Percentiles rank a stretch among this genome's conserved stretches.
Evolutionary conservation across 2,797 vertebrate genomes (phyloP).

Genomic region (Malurus leucopterus): DNA sequence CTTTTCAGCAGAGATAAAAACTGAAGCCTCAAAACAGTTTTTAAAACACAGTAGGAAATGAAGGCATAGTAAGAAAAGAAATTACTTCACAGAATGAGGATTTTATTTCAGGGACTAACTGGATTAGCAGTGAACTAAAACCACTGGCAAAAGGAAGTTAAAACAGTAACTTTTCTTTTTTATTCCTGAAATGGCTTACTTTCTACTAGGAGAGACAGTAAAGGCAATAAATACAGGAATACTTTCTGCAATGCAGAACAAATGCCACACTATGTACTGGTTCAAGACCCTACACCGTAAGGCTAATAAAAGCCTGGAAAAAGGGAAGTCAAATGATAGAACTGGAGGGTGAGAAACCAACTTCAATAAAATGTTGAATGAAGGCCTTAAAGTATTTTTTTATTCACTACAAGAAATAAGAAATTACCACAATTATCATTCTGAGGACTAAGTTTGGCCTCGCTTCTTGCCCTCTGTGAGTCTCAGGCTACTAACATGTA

Average conservation of each 20-base stretch:
- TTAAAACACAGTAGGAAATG: neutral
- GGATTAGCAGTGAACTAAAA: neutral
- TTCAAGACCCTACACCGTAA: neutral
- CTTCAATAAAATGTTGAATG: neutral
- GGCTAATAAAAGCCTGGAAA: neutral
- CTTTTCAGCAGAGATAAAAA: neutral
- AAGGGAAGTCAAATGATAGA: neutral
- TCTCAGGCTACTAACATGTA: neutral
- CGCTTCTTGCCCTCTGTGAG: fast-evolving
- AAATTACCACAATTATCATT: neutral
- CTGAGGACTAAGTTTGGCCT: neutral
- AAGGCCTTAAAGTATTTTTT: neutral
- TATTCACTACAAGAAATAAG: neutral
- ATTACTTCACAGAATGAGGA: neutral
- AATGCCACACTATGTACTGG: neutral
- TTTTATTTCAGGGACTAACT: neutral
- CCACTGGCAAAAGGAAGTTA: neutral
- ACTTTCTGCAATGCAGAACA: neutral
- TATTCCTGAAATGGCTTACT: neutral
- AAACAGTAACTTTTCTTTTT: neutral
- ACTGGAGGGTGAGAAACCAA: neutral
- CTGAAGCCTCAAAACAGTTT: neutral
- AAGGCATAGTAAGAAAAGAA: neutral
- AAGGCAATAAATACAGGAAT: neutral
- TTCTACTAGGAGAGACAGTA: neutral